Percentiles rank a stretch among this genome's conserved stretches.
These are phyloP conservation scores for Nyctibius bracteatus DNA, from an alignment of 2,113 vertebrate species.

Conservation along the genomic window DNA sequence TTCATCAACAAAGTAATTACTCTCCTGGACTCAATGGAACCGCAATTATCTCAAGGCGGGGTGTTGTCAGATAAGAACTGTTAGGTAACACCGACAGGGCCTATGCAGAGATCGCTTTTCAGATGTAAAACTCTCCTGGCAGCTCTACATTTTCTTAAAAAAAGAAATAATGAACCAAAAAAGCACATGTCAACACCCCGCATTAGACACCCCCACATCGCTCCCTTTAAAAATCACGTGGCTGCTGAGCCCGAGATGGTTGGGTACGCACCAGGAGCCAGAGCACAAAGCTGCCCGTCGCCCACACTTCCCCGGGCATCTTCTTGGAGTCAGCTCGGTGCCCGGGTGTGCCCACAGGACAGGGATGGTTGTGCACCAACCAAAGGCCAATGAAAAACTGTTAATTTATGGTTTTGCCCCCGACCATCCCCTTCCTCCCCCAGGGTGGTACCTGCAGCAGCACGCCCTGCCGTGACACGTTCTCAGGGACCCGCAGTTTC, in stretches of 20 bases:
- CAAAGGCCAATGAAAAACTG: neutral
- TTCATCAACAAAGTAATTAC: conserved; percentile 50
- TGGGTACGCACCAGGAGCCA: neutral
- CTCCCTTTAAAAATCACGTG: neutral
- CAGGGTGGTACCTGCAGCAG: neutral
- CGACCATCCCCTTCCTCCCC: neutral
- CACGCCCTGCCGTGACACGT: accelerated
- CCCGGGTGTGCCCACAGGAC: accelerated
- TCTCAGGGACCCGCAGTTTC: neutral
- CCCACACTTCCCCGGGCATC: no score
- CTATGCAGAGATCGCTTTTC: conserved; percentile 15
- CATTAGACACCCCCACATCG: neutral
- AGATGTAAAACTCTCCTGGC: conserved; percentile 5
- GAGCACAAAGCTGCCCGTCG: neutral
- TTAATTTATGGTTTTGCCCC: neutral
- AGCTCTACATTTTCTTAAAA: neutral
- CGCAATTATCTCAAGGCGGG: conserved; percentile 5
- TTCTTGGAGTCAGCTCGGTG: accelerated
- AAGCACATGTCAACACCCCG: neutral
- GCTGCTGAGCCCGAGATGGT: neutral
- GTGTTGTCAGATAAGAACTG: neutral
- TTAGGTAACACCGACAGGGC: neutral
- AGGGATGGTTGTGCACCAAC: accelerated
- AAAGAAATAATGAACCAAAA: neutral
- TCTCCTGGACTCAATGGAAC: neutral